These are phyloP conservation scores for Virgularia gustaviana DNA, from an alignment of 92 coral and sea anemone genomes.

Conservation along the genomic window DNA sequence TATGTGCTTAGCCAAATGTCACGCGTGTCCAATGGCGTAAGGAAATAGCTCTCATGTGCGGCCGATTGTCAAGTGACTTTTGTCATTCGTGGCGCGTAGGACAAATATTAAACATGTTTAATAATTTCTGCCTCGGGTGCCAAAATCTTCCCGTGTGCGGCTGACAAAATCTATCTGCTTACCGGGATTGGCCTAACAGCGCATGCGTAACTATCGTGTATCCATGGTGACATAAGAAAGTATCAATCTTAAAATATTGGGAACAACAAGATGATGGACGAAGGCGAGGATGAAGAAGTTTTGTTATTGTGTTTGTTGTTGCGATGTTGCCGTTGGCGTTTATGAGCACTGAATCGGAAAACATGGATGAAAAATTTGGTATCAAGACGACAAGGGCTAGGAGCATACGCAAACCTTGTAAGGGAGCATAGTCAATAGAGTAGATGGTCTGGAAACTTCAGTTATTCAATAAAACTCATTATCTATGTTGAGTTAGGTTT, in stretches of 20 bases:
- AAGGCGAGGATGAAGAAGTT: background rate
- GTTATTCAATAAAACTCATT: too few species aligned
- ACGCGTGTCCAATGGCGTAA: background rate
- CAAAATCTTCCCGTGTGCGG: background rate
- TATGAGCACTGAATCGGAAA: background rate
- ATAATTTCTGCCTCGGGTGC: background rate
- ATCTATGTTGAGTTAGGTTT: too few species aligned
- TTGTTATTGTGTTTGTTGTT: background rate
- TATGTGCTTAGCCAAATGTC: too few species aligned
- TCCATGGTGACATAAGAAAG: too few species aligned
- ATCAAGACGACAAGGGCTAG: constrained; percentile 1
- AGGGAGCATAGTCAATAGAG: too few species aligned
- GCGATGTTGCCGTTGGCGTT: background rate
- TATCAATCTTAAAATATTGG: too few species aligned
- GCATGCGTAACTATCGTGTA: background rate
- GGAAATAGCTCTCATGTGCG: background rate
- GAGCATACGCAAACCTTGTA: constrained; percentile 5
- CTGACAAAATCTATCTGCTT: background rate
- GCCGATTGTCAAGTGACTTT: background rate
- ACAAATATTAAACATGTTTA: background rate
- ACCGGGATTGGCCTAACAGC: background rate
- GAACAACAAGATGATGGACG: too few species aligned
- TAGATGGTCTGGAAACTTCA: too few species aligned
- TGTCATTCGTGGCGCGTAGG: background rate
- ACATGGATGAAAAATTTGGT: constrained; percentile 28